Conservation (phyloP, 2,888 invertebrate genomes). For the Limnephilus rhombicus region DNA sequence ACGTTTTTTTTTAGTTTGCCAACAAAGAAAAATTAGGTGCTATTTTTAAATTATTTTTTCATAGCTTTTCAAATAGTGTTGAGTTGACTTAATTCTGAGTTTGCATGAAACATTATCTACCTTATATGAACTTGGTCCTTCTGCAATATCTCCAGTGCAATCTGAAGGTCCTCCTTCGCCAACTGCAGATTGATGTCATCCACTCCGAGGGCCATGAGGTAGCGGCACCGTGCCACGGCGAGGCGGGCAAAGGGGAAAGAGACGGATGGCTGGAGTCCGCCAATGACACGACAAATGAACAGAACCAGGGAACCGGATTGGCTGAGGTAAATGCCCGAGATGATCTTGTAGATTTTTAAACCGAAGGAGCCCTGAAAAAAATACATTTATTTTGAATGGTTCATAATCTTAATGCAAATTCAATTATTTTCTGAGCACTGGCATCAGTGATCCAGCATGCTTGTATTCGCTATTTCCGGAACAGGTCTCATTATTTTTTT, state of each 20-base stretch:
- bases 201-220: conserved; percentile 80
- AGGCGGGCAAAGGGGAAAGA: conserved; percentile 79
- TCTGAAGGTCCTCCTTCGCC: conserved; percentile 83
- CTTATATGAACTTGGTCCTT: conserved; percentile 79
- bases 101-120: no score
- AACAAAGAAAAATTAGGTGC: no score
- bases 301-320: conserved; percentile 87
- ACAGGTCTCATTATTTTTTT: no score
- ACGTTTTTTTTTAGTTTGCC: no score
- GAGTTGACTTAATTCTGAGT: no score
- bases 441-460: no score
- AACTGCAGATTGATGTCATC: conserved; percentile 82
- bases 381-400: not conserved
- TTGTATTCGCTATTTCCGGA: no score
- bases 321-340: conserved; percentile 82
- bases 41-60: no score
- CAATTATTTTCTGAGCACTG: no score
- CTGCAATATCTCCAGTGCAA: conserved; percentile 80
- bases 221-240: conserved; percentile 83
- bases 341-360: conserved; percentile 82
- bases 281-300: conserved; percentile 83
- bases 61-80: no score
- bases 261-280: conserved; percentile 79
- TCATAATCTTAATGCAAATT: no score
- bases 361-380: conserved; percentile 82